A percentile compares a stretch with the other conserved stretches of the same genome.
Evolutionary conservation across 2,113 vertebrate species (phyloP).

Genomic region (Pangasianodon gigas): DNA sequence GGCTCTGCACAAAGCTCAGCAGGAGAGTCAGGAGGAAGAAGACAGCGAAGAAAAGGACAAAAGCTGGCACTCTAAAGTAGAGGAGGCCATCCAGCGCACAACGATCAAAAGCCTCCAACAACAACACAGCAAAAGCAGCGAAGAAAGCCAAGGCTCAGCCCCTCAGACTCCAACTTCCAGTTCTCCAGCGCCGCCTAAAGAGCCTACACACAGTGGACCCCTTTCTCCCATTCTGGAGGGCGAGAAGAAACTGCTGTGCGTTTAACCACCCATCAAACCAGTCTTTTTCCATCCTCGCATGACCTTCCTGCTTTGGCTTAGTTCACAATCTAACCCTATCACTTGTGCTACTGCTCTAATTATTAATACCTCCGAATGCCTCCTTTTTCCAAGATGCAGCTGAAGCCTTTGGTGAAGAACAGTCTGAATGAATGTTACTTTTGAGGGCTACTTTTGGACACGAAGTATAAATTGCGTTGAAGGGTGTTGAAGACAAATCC

Average conservation of each 20-base stretch:
- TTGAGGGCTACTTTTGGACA: background rate
- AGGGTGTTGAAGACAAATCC: background rate
- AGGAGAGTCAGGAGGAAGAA: constrained; percentile 62
- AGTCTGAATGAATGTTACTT: background rate
- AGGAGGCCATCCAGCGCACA: constrained; percentile 68
- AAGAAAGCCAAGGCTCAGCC: constrained; percentile 56
- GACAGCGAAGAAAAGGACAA: constrained; percentile 61
- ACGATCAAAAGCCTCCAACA: constrained; percentile 63
- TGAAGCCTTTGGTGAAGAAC: background rate
- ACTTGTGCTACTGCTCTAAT: constrained; percentile 30
- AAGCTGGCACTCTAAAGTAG: constrained; percentile 63
- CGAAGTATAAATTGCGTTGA: background rate
- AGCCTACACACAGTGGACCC: constrained; percentile 59
- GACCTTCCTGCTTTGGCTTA: constrained; percentile 58
- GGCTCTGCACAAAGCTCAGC: constrained; percentile 57
- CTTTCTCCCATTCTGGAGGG: constrained; percentile 63
- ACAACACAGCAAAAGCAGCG: constrained; percentile 65
- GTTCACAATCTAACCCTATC: constrained; percentile 32
- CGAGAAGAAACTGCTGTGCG: constrained; percentile 72
- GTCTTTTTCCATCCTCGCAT: constrained; percentile 24
- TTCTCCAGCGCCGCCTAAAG: constrained; percentile 51
- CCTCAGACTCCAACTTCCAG: constrained; percentile 57
- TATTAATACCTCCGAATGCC: constrained; percentile 4
- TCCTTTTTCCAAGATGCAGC: constrained; percentile 16
- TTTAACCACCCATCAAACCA: constrained; percentile 39